Percentiles rank a stretch among this genome's conserved stretches.
Evolutionary conservation across 2,888 invertebrate genomes (phyloP).

Genomic region (Smittia sp.): DNA sequence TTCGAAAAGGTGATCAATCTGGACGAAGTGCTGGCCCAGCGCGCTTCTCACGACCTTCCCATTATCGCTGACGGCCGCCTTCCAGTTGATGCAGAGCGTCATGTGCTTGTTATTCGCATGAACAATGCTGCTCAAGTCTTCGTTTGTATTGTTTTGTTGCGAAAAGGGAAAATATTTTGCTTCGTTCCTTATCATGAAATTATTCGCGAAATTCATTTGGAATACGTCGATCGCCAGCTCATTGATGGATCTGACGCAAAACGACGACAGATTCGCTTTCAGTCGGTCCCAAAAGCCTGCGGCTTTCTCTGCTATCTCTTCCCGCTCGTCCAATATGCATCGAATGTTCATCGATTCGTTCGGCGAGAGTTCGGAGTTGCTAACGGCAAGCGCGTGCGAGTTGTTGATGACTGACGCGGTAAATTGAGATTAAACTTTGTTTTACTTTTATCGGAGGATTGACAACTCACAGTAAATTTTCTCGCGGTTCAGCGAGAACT

Average conservation of each 20-base stretch:
- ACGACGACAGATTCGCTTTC: constrained; percentile 46
- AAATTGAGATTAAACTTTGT: not conserved
- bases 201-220: constrained; percentile 47
- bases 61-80: constrained; percentile 47
- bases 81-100: constrained; percentile 50
- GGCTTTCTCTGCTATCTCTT: not conserved
- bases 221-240: constrained; percentile 46
- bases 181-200: constrained; percentile 52
- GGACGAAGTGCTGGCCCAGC: constrained; percentile 51
- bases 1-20: constrained; percentile 51
- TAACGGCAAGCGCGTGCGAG: not conserved
- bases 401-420: constrained; percentile 33
- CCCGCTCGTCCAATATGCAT: constrained; percentile 46
- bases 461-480: constrained; percentile 48
- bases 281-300: constrained; percentile 43
- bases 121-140: constrained; percentile 52
- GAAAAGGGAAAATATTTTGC: constrained; percentile 49
- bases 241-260: constrained; percentile 47
- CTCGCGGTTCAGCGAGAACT: constrained; percentile 47
- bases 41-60: constrained; percentile 47
- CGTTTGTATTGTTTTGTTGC: constrained; percentile 47
- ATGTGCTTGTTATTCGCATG: constrained; percentile 49
- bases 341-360: constrained; percentile 51
- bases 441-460: not conserved
- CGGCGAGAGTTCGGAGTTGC: constrained; percentile 42